Base-by-base conservation (phyloP, 2,797 vertebrate genomes). In the Muraenolepis orangiensis region DNA sequence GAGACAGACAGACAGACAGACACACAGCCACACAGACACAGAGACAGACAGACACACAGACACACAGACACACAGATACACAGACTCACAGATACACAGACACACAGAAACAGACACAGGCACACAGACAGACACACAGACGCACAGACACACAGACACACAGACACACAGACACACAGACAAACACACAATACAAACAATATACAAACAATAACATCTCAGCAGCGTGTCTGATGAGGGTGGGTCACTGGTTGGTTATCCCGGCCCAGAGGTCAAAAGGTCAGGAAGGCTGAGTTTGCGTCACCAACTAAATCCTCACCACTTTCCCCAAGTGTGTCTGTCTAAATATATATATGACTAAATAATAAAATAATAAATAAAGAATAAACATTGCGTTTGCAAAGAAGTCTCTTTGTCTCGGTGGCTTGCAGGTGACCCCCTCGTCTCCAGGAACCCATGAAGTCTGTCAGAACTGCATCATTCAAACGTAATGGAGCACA, bases 401-500 rank as follows among this genome's bases (percentile, higher is more conserved):
- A 42, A 42, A 42, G 42, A 57, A n/a, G 51, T 57, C 23, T 57
- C 11, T 23, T 20, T 57, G 32, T n/a, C 10, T 61, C 26, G 23
- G 57, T 61, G n/a, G 57, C 57, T 61, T 26, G n/a, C 26, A 23
- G 57, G 57, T 61, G n/a, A 57, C 20, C 46, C 46, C 7, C 46
- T n/a, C 46, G 4, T 57, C 20, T n/a, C 46, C 46, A 57, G 46
- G n/a, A n/a, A 61, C 57, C 57, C 18, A 69, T 72, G 74, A 11
- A 40, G 36, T 82, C 69, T n/a, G n/a, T n/a, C n/a, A n/a, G n/a
- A 76, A 74, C 6, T 71, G 71, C 10, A 20, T 80, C 68, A 84
- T 88, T 85, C 80, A 74, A 83, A 77, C 70, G 76, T 70, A 80
- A 77, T 84, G 78, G 32, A 34, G 66, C 26, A 67, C 26, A 36